Percentiles rank a stretch among this genome's conserved stretches.
These are phyloP conservation scores for Onychomys arenicola DNA, from an alignment of 2,797 vertebrate species.

Conservation along the genomic window DNA sequence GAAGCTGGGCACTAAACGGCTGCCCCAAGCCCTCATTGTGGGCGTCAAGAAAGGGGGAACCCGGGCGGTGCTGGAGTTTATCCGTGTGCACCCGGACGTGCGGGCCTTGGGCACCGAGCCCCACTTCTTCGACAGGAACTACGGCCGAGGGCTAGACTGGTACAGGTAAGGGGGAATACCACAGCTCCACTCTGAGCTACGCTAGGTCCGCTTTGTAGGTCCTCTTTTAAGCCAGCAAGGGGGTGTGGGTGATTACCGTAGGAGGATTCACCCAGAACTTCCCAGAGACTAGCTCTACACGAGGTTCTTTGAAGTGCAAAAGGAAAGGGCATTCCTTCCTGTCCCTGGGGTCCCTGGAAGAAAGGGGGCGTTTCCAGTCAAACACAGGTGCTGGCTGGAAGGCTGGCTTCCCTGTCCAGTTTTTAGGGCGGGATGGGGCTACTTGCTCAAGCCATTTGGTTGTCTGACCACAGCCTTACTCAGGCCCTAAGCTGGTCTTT, in stretches of 20 bases:
- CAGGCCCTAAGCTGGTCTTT: neutral
- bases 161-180: conserved; percentile 92
- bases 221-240: neutral
- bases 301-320: neutral
- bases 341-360: neutral
- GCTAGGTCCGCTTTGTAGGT: neutral
- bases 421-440: neutral
- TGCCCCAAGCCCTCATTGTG: conserved; percentile 95
- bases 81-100: conserved; percentile 97
- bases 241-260: neutral
- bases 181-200: neutral
- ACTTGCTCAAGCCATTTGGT: no score
- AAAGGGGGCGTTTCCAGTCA: neutral
- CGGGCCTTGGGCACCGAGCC: conserved; percentile 96
- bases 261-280: conserved; percentile 45
- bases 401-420: neutral
- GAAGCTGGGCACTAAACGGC: conserved; percentile 90
- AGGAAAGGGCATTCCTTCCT: neutral
- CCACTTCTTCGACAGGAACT: conserved; percentile 98
- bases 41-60: conserved; percentile 98
- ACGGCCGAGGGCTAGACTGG: conserved; percentile 95
- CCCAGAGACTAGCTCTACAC: neutral
- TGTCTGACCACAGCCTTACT: neutral
- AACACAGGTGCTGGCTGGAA: neutral
- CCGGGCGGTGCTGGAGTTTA: conserved; percentile 96